Evolutionary conservation across 2,113 vertebrate species (phyloP), one percentile per base, ranked within the genome.

Genomic region (Rattus rattus): DNA sequence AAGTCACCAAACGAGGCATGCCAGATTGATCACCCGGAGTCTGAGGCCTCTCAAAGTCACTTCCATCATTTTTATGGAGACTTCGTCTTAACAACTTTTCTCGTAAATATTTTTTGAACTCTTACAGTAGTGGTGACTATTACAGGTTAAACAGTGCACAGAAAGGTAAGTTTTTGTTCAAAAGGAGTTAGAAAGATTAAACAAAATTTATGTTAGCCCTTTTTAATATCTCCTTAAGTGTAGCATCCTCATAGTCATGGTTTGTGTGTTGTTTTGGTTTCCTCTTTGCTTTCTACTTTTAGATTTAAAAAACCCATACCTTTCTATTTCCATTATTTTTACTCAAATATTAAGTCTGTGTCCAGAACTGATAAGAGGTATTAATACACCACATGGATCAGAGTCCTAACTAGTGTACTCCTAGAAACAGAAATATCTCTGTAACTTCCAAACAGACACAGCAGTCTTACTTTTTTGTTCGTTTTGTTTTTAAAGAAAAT

Each of bases 101-200:
- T 81, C 65, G 14, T 77, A 93, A 88, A 36, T 96, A 80, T 92
- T 76, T 96, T 54, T 88, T 92, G 84, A 89, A 43, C 26, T 73
- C 22, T 67, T 90, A 72, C 1, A 52, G 33, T 76, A 11, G 59
- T 94, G 22, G 13, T 26, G 9, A 47, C 14, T 69, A 47, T 81
- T 69, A 47, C 36, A 97, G 26, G 17, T 92, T 61, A 12, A 63
- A 19, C 16, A 83, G 5, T 86, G 65, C 49, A 49, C 36, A 39
- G 76, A 93, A 84, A 80, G 77, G 33, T 67, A 76, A 63, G 2
- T 26, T 69, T 12, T 94, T 67, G 47, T 90, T 20, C 33, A 67
- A 84, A 88, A 91, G 28, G 52, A 16, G 14, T 92, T 30, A 95
- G 65, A 76, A 8, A 88, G 59, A 7, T 30, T 63, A 96, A 93